Percentiles rank a stretch among this genome's conserved stretches.
phyloP scores from a whole-genome alignment of 1,140 invertebrate species.

The Drosophila kohkoa region DNA sequence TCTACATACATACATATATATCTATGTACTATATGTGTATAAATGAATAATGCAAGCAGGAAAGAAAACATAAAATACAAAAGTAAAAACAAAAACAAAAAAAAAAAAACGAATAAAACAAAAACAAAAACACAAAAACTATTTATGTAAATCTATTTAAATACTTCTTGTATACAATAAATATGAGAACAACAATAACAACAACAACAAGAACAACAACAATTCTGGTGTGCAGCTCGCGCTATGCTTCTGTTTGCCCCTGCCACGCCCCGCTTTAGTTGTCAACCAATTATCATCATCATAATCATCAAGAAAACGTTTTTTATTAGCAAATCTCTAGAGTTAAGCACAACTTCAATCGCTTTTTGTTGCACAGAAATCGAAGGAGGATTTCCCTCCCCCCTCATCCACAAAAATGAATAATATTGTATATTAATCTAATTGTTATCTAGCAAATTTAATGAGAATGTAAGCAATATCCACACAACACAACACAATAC shows the following conservation, averaged over 20 bases:
- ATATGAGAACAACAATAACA: neutral
- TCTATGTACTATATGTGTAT: slow-evolving; percentile 2
- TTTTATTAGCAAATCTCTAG: slow-evolving; percentile 74
- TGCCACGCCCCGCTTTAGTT: slow-evolving; percentile 60
- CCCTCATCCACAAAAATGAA: slow-evolving; percentile 14
- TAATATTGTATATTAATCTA: slow-evolving; percentile 27
- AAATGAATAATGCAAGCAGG: slow-evolving; percentile 59
- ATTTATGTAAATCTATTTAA: slow-evolving; percentile 59
- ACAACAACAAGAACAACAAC: slow-evolving; percentile 29
- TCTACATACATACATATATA: too few relatives aligned
- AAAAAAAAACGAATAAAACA: slow-evolving; percentile 28
- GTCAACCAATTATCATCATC: slow-evolving; percentile 4
- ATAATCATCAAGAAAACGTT: slow-evolving; percentile 22
- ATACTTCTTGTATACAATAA: slow-evolving; percentile 10
- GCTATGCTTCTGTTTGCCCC: slow-evolving; percentile 58
- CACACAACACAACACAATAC: slow-evolving; percentile 30
- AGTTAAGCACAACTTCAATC: slow-evolving; percentile 58
- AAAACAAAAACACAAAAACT: slow-evolving; percentile 42
- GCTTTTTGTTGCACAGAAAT: slow-evolving; percentile 54
- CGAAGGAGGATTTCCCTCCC: slow-evolving; percentile 18
- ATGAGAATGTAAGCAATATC: slow-evolving; percentile 30
- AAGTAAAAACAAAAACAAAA: slow-evolving; percentile 32
- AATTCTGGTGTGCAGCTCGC: slow-evolving; percentile 67
- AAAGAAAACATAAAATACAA: slow-evolving; percentile 76
- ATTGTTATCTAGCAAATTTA: slow-evolving; percentile 56